phyloP scores from a whole-genome alignment of 2,113 vertebrate genomes.

The Pavo muticus region DNA sequence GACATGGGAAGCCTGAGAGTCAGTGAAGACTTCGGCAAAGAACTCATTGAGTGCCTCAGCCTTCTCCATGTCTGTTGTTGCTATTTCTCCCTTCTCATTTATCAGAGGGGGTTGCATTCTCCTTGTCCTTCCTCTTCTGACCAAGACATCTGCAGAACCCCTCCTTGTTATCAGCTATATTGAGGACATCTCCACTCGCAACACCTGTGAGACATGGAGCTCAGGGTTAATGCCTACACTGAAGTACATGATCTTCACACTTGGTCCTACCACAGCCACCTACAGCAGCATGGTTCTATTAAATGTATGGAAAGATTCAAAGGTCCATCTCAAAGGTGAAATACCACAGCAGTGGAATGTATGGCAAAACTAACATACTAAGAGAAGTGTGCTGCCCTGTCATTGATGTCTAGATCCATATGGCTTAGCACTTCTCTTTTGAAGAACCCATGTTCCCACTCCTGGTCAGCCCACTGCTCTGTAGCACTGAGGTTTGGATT shows the following conservation, averaged over 20 bases:
- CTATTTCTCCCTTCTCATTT: too few species aligned
- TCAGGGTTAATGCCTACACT: background rate
- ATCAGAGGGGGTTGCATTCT: too few species aligned
- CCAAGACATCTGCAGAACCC: too few species aligned
- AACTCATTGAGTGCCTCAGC: background rate
- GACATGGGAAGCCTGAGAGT: background rate
- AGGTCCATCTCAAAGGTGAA: background rate
- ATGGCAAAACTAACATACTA: background rate
- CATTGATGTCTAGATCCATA: accelerated
- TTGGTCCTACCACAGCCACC: background rate
- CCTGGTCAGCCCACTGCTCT: background rate
- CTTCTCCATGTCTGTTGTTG: background rate
- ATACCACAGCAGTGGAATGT: background rate
- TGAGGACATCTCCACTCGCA: background rate
- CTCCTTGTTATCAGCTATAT: background rate
- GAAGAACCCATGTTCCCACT: background rate
- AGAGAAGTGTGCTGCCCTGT: background rate
- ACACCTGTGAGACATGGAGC: background rate
- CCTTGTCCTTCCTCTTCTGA: too few species aligned
- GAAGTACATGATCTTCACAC: background rate
- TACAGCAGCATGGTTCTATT: background rate
- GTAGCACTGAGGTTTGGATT: background rate
- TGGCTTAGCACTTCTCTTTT: background rate
- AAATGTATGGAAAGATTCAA: background rate
- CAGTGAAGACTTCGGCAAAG: too few species aligned